Conservation (phyloP, 2,113 vertebrate species). For the Dromas ardeola region DNA sequence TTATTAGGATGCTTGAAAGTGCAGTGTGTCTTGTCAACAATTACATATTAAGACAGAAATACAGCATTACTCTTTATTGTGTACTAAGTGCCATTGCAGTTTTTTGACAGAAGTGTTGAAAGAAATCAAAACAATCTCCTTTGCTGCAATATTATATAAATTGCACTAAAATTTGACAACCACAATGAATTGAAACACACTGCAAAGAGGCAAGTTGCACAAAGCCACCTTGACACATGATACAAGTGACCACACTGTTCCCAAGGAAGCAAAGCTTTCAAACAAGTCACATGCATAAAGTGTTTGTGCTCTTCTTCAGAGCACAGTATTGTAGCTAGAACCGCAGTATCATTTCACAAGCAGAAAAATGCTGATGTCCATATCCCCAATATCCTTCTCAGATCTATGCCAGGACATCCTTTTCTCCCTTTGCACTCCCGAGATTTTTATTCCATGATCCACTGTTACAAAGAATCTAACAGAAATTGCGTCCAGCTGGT, state of each 20-base stretch:
- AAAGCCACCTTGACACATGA: constrained; percentile 16
- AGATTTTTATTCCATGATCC: background rate
- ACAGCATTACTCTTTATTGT: constrained; percentile 71
- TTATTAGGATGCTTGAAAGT: constrained; percentile 42
- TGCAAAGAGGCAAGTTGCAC: constrained; percentile 49
- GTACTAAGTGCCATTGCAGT: constrained; percentile 40
- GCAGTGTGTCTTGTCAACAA: constrained; percentile 17
- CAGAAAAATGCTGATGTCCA: background rate
- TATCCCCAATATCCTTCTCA: constrained; percentile 32
- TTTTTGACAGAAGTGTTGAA: constrained; percentile 67
- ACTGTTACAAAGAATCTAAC: background rate
- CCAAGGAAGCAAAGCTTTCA: constrained; percentile 69
- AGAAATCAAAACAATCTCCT: constrained; percentile 54
- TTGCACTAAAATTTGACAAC: constrained; percentile 31
- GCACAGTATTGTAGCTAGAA: background rate
- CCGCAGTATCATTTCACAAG: background rate
- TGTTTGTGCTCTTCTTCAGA: background rate
- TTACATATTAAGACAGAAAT: constrained; percentile 42
- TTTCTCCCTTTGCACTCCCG: background rate
- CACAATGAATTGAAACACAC: constrained; percentile 28
- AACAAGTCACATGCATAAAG: constrained; percentile 52
- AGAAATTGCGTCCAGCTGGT: background rate
- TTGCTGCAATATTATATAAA: constrained; percentile 37
- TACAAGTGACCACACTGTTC: constrained; percentile 39
- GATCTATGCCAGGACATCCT: background rate